These are phyloP conservation scores for Leptosomus discolor DNA, from an alignment of 2,113 vertebrate species.

Conservation along the genomic window DNA sequence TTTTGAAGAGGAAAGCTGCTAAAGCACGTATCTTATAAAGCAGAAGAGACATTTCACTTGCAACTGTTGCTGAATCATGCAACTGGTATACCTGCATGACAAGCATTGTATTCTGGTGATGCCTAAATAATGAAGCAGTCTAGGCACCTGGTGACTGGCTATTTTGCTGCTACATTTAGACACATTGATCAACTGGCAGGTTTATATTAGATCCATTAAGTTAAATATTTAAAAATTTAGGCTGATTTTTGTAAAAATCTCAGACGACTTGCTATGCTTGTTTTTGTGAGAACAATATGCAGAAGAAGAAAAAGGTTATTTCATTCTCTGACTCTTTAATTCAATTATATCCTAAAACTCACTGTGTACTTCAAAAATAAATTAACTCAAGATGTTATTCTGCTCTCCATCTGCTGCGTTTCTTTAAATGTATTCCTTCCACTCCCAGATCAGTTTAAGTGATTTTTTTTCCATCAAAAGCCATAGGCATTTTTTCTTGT, in stretches of 20 bases:
- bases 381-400: conserved; percentile 76
- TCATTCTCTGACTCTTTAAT: conserved; percentile 62
- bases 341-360: conserved; percentile 76
- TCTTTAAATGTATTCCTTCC: conserved; percentile 68
- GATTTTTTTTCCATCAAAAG: conserved; percentile 52
- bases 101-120: not conserved
- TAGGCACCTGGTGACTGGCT: not conserved
- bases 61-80: not conserved
- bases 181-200: not conserved
- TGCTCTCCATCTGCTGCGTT: conserved; percentile 74
- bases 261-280: not conserved
- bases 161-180: not conserved
- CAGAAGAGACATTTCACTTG: not conserved
- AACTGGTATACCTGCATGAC: not conserved
- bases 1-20: not conserved
- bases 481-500: conserved; percentile 36
- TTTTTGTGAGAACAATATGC: conserved; percentile 26
- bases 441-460: conserved; percentile 63
- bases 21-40: not conserved
- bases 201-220: not conserved
- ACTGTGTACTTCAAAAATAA: conserved; percentile 77
- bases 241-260: not conserved
- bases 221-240: not conserved
- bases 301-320: conserved; percentile 36
- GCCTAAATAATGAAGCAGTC: not conserved